Base-by-base conservation (phyloP, 2,113 vertebrate genomes). In the Gila orcuttii region DNA sequence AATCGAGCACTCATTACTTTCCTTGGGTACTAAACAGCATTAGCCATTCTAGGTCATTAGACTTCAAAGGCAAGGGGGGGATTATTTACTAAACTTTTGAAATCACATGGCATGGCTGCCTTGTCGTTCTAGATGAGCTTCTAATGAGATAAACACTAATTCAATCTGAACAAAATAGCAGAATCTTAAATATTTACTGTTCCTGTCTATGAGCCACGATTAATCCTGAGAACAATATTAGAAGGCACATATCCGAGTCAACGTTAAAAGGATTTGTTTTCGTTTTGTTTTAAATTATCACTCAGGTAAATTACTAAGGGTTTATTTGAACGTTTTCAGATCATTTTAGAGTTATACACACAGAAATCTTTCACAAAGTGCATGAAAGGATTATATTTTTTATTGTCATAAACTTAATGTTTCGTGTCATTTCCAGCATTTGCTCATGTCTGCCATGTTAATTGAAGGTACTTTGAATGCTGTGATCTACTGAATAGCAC, bases 141-240 rank as follows among this genome's bases (percentile, higher is more conserved):
- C 75, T 89, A 87, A 89, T 87, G 86, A 86, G 90, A 91, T 91
- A 91, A 91, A 91, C 87, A 91, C 89, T 87, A 88, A 89, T 90
- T 88, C 84, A 85, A 85, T 87, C 75, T 23, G 52, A 68, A 85
- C 83, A 89, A 89, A 90, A 90, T 78, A 66, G 79, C 88, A 73
- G 78, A 86, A 84, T 88, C 79, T 87, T 84, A 89, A 91, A 90
- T 91, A 89, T 91, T 90, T 90, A 86, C 90, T 83, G 84, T 91
- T 90, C 89, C 84, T 85, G 83, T 90, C 87, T 75, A 85, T 80
- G 59, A 86, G 78, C 74, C 83, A 80, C 31, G 57, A 89, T 83
- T 91, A 90, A 90, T 91, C 87, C 81, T 68, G 39, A 64, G 79
- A 89, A 85, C 86, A 88, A 88, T 88, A 87, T 88, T 69, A 86